Conservation (phyloP, 2,888 invertebrate genomes). For the Exocentrus adspersus region DNA sequence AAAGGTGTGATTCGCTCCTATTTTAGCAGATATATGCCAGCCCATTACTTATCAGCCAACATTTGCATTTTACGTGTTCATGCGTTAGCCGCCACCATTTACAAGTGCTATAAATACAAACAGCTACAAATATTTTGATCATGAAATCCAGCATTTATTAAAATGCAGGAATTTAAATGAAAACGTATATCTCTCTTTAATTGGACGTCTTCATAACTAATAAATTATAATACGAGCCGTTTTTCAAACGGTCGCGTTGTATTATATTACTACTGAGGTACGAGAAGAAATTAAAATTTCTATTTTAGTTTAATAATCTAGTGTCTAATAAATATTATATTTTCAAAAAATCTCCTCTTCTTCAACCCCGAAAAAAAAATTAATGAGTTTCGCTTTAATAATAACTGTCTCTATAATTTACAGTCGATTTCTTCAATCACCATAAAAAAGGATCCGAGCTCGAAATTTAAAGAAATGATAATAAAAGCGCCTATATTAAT, state of each 20-base stretch:
- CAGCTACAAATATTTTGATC: slow-evolving; percentile 26
- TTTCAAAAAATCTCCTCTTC: slow-evolving; percentile 12
- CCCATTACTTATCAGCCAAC: not conserved
- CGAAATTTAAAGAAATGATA: slow-evolving; percentile 13
- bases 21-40: not conserved
- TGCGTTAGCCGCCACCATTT: slow-evolving; percentile 7
- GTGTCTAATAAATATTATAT: slow-evolving; percentile 25
- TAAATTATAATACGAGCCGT: slow-evolving; percentile 20
- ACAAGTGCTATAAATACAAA: slow-evolving; percentile 5
- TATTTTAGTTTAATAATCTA: slow-evolving; percentile 21
- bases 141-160: slow-evolving; percentile 20
- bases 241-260: slow-evolving; percentile 15
- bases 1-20: not conserved
- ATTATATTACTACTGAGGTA: slow-evolving; percentile 18
- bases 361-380: slow-evolving; percentile 8
- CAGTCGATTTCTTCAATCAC: slow-evolving; percentile 21
- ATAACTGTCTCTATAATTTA: slow-evolving; percentile 27
- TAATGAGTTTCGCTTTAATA: slow-evolving; percentile 26
- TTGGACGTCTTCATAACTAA: slow-evolving; percentile 22
- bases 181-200: slow-evolving; percentile 23
- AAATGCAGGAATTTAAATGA: slow-evolving; percentile 25
- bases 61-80: slow-evolving; percentile 3
- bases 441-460: slow-evolving; percentile 10
- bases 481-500: slow-evolving; percentile 8
- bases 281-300: slow-evolving; percentile 22